Conservation (phyloP, 2,797 vertebrate species). For the Epinephelus awoara region DNA sequence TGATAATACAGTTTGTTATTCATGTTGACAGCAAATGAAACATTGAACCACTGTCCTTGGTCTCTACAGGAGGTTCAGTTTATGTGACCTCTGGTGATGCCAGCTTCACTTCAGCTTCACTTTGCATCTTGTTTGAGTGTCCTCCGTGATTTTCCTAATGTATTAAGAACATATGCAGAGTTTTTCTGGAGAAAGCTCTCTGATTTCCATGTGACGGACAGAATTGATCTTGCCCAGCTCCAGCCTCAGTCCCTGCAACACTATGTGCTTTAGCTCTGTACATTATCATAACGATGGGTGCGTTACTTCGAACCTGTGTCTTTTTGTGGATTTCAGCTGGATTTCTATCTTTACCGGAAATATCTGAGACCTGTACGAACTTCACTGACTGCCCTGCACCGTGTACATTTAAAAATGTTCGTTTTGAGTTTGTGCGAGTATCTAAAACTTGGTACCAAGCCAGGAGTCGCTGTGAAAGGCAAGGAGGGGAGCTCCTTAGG, state of each 20-base stretch:
- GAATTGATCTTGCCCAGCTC: constrained; percentile 53
- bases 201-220: constrained; percentile 79
- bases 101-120: constrained; percentile 75
- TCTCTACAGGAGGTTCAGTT: background rate
- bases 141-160: constrained; percentile 85
- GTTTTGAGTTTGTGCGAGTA: constrained; percentile 75
- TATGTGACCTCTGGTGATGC: constrained; percentile 45
- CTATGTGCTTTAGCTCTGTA: constrained; percentile 50
- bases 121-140: constrained; percentile 89
- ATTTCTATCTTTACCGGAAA: constrained; percentile 49
- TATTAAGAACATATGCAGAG: constrained; percentile 80
- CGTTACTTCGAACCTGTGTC: constrained; percentile 41
- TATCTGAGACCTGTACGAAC: constrained; percentile 15
- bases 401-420: constrained; percentile 60
- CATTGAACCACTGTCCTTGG: background rate
- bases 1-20: background rate
- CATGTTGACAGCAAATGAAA: background rate
- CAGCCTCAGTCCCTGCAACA: constrained; percentile 40
- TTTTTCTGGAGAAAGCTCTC: constrained; percentile 73
- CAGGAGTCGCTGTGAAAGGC: constrained; percentile 62
- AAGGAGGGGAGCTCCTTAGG: constrained; percentile 79
- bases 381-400: background rate
- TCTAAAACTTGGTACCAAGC: constrained; percentile 76
- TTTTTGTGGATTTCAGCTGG: constrained; percentile 74
- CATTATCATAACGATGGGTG: constrained; percentile 66